phyloP scores from a whole-genome alignment of 1,140 invertebrate species.

The Microvelia longipes region DNA sequence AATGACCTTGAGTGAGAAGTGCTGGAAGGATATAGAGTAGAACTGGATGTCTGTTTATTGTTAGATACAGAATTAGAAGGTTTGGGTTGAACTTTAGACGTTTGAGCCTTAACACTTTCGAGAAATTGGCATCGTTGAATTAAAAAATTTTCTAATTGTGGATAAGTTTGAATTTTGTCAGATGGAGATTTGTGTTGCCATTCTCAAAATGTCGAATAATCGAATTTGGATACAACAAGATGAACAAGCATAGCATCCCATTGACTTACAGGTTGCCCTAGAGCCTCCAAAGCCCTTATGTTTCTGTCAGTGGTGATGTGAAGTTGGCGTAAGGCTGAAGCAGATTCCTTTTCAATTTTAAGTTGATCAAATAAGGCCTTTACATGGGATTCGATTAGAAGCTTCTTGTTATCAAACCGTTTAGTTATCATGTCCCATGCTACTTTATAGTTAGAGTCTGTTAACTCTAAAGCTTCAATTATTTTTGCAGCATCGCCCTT shows the following conservation, averaged over 20 bases:
- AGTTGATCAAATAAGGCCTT: neutral
- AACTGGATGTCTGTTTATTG: neutral
- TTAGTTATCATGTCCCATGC: neutral
- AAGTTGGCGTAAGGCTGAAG: neutral
- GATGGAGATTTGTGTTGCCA: neutral
- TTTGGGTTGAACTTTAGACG: neutral
- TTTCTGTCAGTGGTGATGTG: neutral
- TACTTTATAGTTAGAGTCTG: neutral
- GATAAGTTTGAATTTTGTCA: neutral
- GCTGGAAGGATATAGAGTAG: neutral
- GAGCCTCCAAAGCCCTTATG: neutral
- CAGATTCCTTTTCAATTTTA: neutral
- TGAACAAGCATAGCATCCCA: neutral
- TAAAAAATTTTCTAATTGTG: neutral
- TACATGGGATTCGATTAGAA: neutral
- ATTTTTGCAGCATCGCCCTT: neutral
- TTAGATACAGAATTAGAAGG: neutral
- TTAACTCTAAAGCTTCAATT: neutral
- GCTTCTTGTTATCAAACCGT: neutral
- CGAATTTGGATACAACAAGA: neutral
- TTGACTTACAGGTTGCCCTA: neutral
- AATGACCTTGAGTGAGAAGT: neutral
- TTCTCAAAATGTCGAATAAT: neutral
- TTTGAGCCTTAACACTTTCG: neutral
- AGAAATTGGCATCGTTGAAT: neutral